Evolutionary conservation across 1,140 invertebrate genomes (phyloP), one percentile per base, ranked within the genome.

Genomic region (Heliconius hermathena): DNA sequence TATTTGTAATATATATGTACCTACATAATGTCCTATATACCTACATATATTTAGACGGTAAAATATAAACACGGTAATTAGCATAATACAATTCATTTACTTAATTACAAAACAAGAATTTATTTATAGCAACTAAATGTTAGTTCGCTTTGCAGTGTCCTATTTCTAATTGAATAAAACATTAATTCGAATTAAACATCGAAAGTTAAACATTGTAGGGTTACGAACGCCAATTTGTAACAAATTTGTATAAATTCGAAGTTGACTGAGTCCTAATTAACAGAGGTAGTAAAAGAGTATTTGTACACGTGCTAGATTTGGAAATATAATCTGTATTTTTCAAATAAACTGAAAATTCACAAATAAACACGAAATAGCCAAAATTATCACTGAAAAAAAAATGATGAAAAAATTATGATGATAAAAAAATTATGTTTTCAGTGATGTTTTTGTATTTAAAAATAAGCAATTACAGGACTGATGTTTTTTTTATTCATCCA

Each of bases 91-190:
- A 60, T 60, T n/a, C 54, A n/a, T 60, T 60, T 3, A 22, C 29
- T 66, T 66, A 66, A 66, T 66, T 66, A 16, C 22, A 66, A 29
- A 66, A 66, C 22, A 26, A 26, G 22, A 66, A 66, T 13, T 66
- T 66, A 66, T 66, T 66, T 16, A n/a, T 13, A 29, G 60, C 60
- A 66, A 66, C 13, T 66, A 16, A 66, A 22, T 22, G 26, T 66
- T 26, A 66, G 60, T 29, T 66, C 22, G n/a, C 54, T 29, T 66
- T 13, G 13, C 26, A 66, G 20, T n/a, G 11, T 66, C 60, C 60
- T 26, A 66, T 66, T 66, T 66, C 60, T 66, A 66, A 66, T 66
- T 66, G 60, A 66, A 66, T 66, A 66, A 66, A 66, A 66, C n/a
- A 57, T 57, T 57, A 57, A 57, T 57, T 57, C 8, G 8, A 57